A percentile compares a stretch with the other conserved stretches of the same genome.
phyloP scores from a whole-genome alignment of 2,888 invertebrate genomes.

The Lingula anatina region DNA sequence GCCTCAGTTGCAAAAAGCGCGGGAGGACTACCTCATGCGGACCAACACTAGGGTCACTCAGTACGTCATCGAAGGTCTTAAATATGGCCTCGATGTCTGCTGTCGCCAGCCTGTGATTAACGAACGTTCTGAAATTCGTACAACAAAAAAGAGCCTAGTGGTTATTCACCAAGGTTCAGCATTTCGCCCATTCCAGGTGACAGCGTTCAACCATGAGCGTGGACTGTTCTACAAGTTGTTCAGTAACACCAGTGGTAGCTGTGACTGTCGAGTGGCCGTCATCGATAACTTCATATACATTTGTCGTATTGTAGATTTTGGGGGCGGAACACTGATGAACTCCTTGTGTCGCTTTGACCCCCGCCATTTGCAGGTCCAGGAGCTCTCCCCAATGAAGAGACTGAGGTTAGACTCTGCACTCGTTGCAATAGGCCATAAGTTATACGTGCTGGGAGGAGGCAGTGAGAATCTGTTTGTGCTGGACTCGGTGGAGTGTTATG shows the following conservation, averaged over 20 bases:
- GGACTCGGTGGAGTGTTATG: conserved; percentile 47
- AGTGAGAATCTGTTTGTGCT: conserved; percentile 42
- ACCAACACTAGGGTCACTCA: conserved; percentile 24
- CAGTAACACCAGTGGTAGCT: conserved; percentile 43
- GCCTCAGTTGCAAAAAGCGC: conserved; percentile 26
- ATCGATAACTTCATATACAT: conserved; percentile 47
- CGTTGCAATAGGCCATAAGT: conserved; percentile 27
- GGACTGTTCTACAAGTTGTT: conserved; percentile 39
- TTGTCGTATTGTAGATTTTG: conserved; percentile 49
- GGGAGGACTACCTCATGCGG: conserved; percentile 32
- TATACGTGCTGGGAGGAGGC: conserved; percentile 46
- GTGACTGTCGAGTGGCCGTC: conserved; percentile 43
- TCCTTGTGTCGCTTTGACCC: conserved; percentile 48
- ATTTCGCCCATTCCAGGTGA: conserved; percentile 47
- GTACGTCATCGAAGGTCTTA: conserved; percentile 30
- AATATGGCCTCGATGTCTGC: conserved; percentile 33
- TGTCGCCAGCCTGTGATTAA: conserved; percentile 38
- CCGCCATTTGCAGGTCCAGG: conserved; percentile 41
- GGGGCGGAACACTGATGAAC: conserved; percentile 48
- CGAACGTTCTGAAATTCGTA: conserved; percentile 25
- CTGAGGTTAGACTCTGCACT: conserved; percentile 44
- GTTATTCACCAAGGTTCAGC: conserved; percentile 41
- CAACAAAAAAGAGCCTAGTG: conserved; percentile 26
- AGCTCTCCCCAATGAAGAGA: conserved; percentile 40
- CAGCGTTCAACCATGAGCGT: conserved; percentile 34